These are phyloP conservation scores for Myzus persicae DNA, from an alignment of 1,140 invertebrate genomes.

Conservation along the genomic window DNA sequence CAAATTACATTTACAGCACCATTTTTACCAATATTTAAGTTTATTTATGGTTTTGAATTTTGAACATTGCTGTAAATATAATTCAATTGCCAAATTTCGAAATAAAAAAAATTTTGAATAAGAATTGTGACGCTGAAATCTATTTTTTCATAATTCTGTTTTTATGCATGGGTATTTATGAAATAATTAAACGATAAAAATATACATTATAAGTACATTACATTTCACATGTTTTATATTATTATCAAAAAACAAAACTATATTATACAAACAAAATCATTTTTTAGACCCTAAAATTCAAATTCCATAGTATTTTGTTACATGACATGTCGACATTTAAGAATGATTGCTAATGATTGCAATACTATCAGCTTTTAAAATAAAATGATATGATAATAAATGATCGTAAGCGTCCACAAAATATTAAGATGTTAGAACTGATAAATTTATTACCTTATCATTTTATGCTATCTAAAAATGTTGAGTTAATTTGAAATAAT, in stretches of 20 bases:
- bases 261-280: not conserved
- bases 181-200: not conserved
- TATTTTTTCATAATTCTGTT: not conserved
- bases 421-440: not conserved
- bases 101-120: not conserved
- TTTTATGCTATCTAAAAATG: not conserved
- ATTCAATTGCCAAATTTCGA: not conserved
- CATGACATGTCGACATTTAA: not conserved
- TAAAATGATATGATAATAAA: not conserved
- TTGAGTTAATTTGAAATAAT: not conserved
- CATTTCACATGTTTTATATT: not conserved
- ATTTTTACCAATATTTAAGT: not conserved
- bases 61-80: not conserved
- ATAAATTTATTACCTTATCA: not conserved
- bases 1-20: not conserved
- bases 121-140: not conserved
- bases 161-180: not conserved
- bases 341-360: not conserved
- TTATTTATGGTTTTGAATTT: not conserved
- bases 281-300: not conserved
- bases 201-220: not conserved
- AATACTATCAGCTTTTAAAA: not conserved
- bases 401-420: not conserved
- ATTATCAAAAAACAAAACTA: not conserved
- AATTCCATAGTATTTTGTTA: not conserved